Evolutionary conservation across 2,888 invertebrate species (phyloP).

Genomic region (Rapana venosa): DNA sequence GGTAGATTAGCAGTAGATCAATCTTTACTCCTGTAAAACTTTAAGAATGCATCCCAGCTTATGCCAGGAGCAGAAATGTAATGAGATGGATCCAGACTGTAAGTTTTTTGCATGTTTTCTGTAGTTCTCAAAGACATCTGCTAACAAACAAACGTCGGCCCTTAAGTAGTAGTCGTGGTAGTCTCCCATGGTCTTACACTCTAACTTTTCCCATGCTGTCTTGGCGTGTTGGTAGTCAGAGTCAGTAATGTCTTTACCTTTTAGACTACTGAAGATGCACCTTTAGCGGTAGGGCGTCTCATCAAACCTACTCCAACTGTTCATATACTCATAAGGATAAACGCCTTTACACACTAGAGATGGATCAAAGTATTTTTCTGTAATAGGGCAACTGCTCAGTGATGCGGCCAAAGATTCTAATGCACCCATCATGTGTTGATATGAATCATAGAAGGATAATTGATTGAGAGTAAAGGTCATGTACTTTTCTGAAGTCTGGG

Average conservation of each 20-base stretch:
- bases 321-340: background rate
- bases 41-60: conserved; percentile 1
- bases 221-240: background rate
- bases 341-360: background rate
- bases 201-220: background rate
- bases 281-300: background rate
- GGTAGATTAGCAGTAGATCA: background rate
- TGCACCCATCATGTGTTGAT: background rate
- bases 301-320: background rate
- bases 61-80: background rate
- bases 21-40: background rate
- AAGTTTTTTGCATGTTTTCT: background rate
- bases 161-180: conserved; percentile 16
- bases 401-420: background rate
- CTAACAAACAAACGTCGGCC: conserved; percentile 5
- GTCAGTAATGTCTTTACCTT: background rate
- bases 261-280: background rate
- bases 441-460: background rate
- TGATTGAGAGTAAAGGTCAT: background rate
- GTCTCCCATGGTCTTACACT: background rate
- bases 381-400: background rate
- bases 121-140: conserved; percentile 18
- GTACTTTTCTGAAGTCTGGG: background rate
- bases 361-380: background rate
- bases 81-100: conserved; percentile 9